Conservation (phyloP, 64 coral and sea anemone species). For the Stylophora pistillata region DNA sequence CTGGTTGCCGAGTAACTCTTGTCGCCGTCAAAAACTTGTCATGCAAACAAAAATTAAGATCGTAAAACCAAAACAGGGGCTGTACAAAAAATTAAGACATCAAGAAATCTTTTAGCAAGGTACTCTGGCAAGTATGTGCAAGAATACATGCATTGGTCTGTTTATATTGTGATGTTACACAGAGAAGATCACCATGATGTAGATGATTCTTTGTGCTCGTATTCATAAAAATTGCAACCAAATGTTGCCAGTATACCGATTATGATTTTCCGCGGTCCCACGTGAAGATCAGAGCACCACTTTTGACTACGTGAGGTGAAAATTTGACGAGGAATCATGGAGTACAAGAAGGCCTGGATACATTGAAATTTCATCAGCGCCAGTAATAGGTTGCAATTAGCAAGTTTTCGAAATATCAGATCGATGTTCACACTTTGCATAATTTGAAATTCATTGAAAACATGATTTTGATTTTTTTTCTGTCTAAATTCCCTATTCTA, state of each 20-base stretch:
- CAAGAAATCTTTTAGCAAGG: too few relatives aligned
- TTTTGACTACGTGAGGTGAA: neutral
- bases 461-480: neutral
- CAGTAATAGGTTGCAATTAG: slow-evolving; percentile 6
- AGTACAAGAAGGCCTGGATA: neutral
- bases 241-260: neutral
- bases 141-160: neutral
- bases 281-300: neutral
- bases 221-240: neutral
- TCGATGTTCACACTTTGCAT: neutral
- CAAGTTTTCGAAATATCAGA: neutral
- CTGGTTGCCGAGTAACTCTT: slow-evolving; percentile 27
- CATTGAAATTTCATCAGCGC: slow-evolving; percentile 11
- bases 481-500: neutral
- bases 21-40: neutral
- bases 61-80: too few relatives aligned
- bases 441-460: slow-evolving; percentile 14
- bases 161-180: neutral
- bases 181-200: too few relatives aligned
- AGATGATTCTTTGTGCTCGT: too few relatives aligned
- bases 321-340: neutral
- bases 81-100: too few relatives aligned
- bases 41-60: neutral
- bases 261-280: neutral
- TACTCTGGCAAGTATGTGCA: too few relatives aligned